Evolutionary conservation across 1,140 invertebrate genomes (phyloP), one percentile per base, ranked within the genome.

Genomic region (Argopecten irradians): DNA sequence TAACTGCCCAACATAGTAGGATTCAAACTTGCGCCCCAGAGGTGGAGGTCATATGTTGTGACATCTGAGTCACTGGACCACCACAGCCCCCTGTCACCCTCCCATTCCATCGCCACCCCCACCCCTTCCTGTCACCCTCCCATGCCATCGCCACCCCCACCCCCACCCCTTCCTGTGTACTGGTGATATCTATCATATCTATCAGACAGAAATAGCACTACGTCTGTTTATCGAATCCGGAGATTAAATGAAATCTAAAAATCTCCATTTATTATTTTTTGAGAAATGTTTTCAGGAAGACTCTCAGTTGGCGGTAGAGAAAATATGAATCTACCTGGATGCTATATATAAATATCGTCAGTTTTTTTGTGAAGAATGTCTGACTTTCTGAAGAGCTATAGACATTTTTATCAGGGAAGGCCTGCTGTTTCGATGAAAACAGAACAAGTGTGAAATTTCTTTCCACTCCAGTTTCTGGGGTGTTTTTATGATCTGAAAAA

Each of bases 401-500:
- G 55, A 71, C 55, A n/a, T 71, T 71, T 71, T 71, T 71, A 71
- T 71, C 55, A 28, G n/a, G 28, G 22, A 71, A 46, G 7, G 16
- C 55, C 55, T 71, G 55, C 55, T 71, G 55, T 71, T 71, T 71
- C n/a, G 8, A 71, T 71, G 55, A 71, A 71, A 71, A 71, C 55
- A 71, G 55, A 71, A 3, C 22, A 16, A 28, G n/a, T 71, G 55
- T 71, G 55, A 71, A 71, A 71, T 71, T 71, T 28, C 55, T 71
- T n/a, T 71, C n/a, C 43, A 5, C 2, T 1, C n/a, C 28, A 3
- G 5, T 16, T 71, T 71, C n/a, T 71, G 1, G 55, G n/a, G 28
- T 28, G 11, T 16, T 71, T 71, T 71, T 71, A 71, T 28, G 43
- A 71, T 1, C 55, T 11, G 13, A 71, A 71, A 71, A 22, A 28